Conservation (phyloP, 2,888 invertebrate genomes). For the Diogma glabrata region DNA sequence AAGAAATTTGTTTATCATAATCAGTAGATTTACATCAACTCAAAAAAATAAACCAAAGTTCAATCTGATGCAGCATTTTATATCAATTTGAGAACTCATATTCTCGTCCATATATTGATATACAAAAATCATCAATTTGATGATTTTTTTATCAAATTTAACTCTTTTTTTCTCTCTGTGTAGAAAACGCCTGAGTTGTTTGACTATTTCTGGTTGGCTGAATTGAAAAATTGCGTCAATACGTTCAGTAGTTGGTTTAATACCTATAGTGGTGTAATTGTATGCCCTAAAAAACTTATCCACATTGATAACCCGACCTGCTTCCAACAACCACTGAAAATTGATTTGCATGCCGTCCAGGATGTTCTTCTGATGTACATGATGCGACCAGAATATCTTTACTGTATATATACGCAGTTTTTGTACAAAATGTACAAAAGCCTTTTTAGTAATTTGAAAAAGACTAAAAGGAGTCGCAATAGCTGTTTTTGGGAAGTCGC, state of each 20-base stretch:
- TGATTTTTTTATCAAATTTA: too few species aligned
- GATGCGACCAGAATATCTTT: slow-evolving; percentile 25
- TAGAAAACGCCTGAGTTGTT: slow-evolving; percentile 19
- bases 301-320: slow-evolving; percentile 20
- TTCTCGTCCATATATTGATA: too few species aligned
- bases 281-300: slow-evolving; percentile 18
- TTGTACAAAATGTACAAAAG: slow-evolving; percentile 26
- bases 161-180: too few species aligned
- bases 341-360: slow-evolving; percentile 20
- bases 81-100: too few species aligned
- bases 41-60: too few species aligned
- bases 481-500: slow-evolving; percentile 15
- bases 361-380: slow-evolving; percentile 18
- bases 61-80: too few species aligned
- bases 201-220: slow-evolving; percentile 14
- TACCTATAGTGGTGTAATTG: slow-evolving; percentile 11
- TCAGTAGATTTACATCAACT: too few species aligned
- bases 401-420: slow-evolving; percentile 22
- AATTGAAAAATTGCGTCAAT: slow-evolving; percentile 16
- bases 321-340: slow-evolving; percentile 19
- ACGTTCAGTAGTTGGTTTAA: slow-evolving; percentile 15
- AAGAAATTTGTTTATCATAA: too few species aligned
- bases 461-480: slow-evolving; percentile 30
- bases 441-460: slow-evolving; percentile 26
- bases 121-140: too few species aligned